These are phyloP conservation scores for Papilio protenor DNA, from an alignment of 2,888 invertebrate genomes.

Conservation along the genomic window DNA sequence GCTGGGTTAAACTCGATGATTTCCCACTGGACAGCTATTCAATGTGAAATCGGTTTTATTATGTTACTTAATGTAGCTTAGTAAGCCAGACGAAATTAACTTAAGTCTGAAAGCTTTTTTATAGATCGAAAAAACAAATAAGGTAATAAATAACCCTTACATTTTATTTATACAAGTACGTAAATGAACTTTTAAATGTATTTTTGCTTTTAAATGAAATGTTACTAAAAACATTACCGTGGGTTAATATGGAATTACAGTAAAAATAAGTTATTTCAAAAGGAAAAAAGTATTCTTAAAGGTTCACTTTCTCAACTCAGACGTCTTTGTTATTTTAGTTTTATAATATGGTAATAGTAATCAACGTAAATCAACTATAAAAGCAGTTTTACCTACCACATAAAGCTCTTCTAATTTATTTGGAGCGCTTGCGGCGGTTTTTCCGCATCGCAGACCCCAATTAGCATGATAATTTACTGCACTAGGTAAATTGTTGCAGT, in stretches of 20 bases:
- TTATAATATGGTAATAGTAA: not conserved
- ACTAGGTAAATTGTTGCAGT: conserved; percentile 29
- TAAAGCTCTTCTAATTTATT: conserved; percentile 20
- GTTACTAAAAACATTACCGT: not conserved
- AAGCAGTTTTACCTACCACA: not conserved
- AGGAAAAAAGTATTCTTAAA: not conserved
- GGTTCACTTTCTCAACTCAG: not conserved
- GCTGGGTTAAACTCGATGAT: conserved; percentile 3
- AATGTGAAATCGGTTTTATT: conserved; percentile 20
- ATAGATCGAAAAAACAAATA: not conserved
- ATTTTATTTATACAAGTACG: no score
- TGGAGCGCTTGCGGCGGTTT: conserved; percentile 13
- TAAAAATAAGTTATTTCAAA: not conserved
- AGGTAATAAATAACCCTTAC: not conserved
- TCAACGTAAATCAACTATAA: not conserved
- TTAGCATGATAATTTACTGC: conserved; percentile 32
- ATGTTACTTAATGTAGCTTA: not conserved
- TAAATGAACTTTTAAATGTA: no score
- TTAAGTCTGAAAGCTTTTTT: not conserved
- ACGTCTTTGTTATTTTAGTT: not conserved
- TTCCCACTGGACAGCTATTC: conserved; percentile 9
- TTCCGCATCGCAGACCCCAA: conserved; percentile 24
- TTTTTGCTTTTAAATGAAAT: not conserved
- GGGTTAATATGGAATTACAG: not conserved
- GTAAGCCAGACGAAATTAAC: conserved; percentile 1